phyloP scores from a whole-genome alignment of 2,888 invertebrate genomes.

The Eilema griseolum region DNA sequence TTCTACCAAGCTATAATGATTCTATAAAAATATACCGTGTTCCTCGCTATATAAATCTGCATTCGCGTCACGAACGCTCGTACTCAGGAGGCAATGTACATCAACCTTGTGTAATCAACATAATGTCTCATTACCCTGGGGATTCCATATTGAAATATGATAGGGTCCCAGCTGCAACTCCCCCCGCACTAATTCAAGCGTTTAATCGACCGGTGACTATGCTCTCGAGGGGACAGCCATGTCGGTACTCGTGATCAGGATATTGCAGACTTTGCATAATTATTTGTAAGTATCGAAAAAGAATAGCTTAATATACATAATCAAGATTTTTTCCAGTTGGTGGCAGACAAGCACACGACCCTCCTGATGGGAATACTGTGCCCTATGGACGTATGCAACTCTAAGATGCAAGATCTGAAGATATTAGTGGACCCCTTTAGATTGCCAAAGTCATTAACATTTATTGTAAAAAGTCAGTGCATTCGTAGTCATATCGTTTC shows the following conservation, averaged over 20 bases:
- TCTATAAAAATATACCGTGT: slow-evolving; percentile 11
- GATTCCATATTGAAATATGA: slow-evolving; percentile 72
- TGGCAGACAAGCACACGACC: too few species aligned
- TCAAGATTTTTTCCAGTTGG: too few species aligned
- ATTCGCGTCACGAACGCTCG: slow-evolving; percentile 42
- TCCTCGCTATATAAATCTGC: slow-evolving; percentile 21
- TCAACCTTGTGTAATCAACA: slow-evolving; percentile 49
- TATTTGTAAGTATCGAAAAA: slow-evolving; percentile 4
- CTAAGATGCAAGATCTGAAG: too few species aligned
- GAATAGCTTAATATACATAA: neutral
- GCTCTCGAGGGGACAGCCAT: slow-evolving; percentile 17
- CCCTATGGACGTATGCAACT: too few species aligned
- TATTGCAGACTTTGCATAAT: slow-evolving; percentile 6
- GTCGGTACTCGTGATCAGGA: slow-evolving; percentile 11
- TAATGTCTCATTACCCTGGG: slow-evolving; percentile 53
- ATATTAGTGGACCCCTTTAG: too few species aligned
- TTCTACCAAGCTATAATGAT: neutral
- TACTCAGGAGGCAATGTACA: slow-evolving; percentile 53
- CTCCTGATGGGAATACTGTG: too few species aligned
- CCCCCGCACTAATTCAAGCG: slow-evolving; percentile 68
- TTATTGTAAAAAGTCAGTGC: too few species aligned
- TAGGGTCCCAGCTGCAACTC: slow-evolving; percentile 70
- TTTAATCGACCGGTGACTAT: slow-evolving; percentile 66
- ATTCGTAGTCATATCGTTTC: too few species aligned
- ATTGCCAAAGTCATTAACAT: too few species aligned